These are phyloP conservation scores for Pipistrellus kuhlii DNA, from an alignment of 2,797 vertebrate species.

Conservation along the genomic window DNA sequence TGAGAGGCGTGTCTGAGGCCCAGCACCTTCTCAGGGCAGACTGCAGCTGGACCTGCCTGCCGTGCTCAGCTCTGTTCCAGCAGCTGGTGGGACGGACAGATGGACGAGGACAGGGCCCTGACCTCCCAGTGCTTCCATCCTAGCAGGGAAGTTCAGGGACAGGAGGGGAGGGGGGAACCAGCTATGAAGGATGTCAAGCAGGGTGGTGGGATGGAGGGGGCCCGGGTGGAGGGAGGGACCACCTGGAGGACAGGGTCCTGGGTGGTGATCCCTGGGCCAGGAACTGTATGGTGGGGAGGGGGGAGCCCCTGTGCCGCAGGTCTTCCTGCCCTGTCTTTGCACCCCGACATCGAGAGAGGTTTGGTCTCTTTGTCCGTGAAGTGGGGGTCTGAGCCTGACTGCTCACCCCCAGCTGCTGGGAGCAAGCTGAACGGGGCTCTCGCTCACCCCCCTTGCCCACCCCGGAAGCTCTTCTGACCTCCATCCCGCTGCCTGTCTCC, in stretches of 20 bases:
- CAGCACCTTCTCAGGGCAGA: neutral
- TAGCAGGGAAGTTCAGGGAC: no score
- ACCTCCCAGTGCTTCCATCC: neutral
- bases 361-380: neutral
- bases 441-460: no score
- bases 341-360: neutral
- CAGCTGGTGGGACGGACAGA: fast-evolving
- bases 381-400: neutral
- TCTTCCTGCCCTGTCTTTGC: neutral
- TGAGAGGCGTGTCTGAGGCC: neutral
- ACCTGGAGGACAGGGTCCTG: neutral
- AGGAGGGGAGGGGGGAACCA: neutral
- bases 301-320: neutral
- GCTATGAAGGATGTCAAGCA: fast-evolving
- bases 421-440: no score
- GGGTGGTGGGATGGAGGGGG: neutral
- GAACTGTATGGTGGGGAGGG: neutral
- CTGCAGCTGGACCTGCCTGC: neutral
- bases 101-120: neutral
- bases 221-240: neutral
- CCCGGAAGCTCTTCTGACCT: neutral
- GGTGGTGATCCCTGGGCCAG: neutral
- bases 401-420: no score
- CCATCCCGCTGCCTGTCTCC: neutral
- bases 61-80: neutral